phyloP scores from a whole-genome alignment of 2,797 vertebrate genomes.

The Hoplostethus atlanticus region DNA sequence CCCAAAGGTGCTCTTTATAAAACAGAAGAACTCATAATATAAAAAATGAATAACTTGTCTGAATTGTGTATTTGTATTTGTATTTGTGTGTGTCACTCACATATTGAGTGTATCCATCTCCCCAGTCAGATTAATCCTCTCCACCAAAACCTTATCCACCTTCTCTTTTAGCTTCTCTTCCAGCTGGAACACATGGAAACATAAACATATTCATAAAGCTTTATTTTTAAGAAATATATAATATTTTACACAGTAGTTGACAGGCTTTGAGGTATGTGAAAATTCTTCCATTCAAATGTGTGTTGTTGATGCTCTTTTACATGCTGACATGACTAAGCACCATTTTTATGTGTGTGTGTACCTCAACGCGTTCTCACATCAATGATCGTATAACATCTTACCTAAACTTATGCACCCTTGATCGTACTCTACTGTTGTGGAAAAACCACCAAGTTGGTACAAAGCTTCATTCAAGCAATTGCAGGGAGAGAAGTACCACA shows the following conservation, averaged over 20 bases:
- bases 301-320: not conserved
- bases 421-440: no score
- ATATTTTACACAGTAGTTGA: no score
- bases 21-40: not conserved
- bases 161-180: slow-evolving; percentile 99
- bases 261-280: not conserved
- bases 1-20: not conserved
- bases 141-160: slow-evolving; percentile 91
- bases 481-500: no score
- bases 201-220: not conserved
- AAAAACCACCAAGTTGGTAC: no score
- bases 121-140: slow-evolving; percentile 95
- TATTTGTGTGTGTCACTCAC: slow-evolving; percentile 77
- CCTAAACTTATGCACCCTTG: no score
- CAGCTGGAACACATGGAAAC: slow-evolving; percentile 82
- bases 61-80: no score
- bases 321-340: not conserved
- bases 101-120: slow-evolving; percentile 99
- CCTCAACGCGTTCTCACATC: no score
- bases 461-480: no score
- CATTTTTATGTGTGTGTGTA: not conserved
- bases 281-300: not conserved
- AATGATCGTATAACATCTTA: no score
- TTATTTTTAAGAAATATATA: no score
- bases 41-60: not conserved